These are phyloP conservation scores for Numenius phaeopus DNA, from an alignment of 2,797 vertebrate species.

Conservation along the genomic window DNA sequence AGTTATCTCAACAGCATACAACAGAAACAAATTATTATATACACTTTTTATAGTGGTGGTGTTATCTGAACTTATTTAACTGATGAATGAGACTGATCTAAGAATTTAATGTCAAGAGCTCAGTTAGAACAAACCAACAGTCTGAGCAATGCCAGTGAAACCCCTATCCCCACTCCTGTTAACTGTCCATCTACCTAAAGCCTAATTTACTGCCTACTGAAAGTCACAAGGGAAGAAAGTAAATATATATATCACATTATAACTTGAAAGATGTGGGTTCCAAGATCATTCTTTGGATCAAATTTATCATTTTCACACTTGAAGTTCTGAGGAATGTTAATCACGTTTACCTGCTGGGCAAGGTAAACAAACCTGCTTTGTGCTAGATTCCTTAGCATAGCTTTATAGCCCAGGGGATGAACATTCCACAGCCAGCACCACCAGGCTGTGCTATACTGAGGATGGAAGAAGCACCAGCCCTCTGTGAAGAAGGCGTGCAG, in stretches of 20 bases:
- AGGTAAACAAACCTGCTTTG: background rate
- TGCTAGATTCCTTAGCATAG: background rate
- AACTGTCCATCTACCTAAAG: background rate
- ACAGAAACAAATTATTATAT: background rate
- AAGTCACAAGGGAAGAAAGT: background rate
- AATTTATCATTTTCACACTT: background rate
- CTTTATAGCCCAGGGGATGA: background rate
- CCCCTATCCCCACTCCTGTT: background rate
- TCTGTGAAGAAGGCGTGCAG: background rate
- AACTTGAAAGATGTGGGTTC: background rate
- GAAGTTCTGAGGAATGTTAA: background rate
- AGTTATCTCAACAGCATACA: background rate
- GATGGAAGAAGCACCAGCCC: background rate
- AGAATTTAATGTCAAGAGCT: background rate
- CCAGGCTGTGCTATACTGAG: background rate
- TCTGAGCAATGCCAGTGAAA: background rate
- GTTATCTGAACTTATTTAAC: background rate
- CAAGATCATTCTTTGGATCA: background rate
- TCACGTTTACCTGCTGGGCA: background rate
- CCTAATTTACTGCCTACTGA: background rate
- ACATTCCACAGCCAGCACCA: background rate
- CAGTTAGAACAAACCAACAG: background rate
- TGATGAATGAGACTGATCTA: background rate
- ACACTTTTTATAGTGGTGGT: background rate
- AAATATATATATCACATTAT: background rate